These are phyloP conservation scores for Sorex araneus DNA, from an alignment of 2,113 vertebrate species.

Conservation along the genomic window DNA sequence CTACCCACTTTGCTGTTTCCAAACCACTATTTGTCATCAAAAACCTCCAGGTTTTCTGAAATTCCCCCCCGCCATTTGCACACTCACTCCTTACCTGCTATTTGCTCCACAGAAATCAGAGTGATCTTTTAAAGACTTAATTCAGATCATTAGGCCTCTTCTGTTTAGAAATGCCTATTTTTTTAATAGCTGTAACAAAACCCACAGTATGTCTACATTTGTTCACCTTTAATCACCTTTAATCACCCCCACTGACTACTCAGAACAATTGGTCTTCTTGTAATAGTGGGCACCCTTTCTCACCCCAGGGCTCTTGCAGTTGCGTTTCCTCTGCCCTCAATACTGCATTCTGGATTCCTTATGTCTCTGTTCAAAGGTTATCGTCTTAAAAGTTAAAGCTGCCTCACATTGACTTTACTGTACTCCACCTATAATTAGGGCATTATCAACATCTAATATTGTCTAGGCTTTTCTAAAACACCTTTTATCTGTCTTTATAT, in stretches of 20 bases:
- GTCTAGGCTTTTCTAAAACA: not conserved
- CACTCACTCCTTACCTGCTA: not conserved
- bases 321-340: not conserved
- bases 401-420: not conserved
- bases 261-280: not conserved
- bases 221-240: not conserved
- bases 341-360: not conserved
- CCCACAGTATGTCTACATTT: not conserved
- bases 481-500: slow-evolving; percentile 22
- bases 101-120: not conserved
- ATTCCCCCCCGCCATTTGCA: no score
- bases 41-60: not conserved
- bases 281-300: not conserved
- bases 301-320: not conserved
- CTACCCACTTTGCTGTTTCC: not conserved
- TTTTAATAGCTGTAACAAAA: slow-evolving; percentile 7
- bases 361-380: not conserved
- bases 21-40: not conserved
- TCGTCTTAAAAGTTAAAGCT: not conserved
- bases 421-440: not conserved
- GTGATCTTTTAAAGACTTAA: not conserved
- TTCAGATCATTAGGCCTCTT: not conserved
- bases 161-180: not conserved
- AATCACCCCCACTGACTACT: not conserved
- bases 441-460: not conserved